phyloP scores from a whole-genome alignment of 2,888 invertebrate genomes.

The Osmoderma eremita region DNA sequence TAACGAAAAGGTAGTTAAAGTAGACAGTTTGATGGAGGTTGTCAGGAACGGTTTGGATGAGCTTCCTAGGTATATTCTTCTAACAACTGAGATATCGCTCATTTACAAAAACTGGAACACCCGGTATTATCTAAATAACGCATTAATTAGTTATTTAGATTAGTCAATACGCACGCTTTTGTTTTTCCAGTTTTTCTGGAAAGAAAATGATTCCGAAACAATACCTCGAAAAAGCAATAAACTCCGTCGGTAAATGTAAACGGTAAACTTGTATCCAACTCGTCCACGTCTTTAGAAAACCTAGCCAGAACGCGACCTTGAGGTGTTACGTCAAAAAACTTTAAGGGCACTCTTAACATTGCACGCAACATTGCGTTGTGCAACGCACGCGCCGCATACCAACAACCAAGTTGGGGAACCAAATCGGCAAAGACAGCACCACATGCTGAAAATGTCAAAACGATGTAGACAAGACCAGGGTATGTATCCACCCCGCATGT shows the following conservation, averaged over 20 bases:
- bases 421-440: conserved; percentile 67
- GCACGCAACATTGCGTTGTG: conserved; percentile 70
- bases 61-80: no score
- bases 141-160: no score
- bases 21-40: no score
- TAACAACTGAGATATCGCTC: no score
- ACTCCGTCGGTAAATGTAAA: conserved; percentile 73
- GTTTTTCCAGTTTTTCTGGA: conserved; percentile 2
- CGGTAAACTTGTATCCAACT: conserved; percentile 76
- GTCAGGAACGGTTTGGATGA: no score
- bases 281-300: conserved; percentile 81
- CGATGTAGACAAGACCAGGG: neutral
- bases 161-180: neutral
- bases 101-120: no score
- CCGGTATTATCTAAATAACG: no score
- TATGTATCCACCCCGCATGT: conserved; percentile 13
- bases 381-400: conserved; percentile 72
- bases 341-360: conserved; percentile 75
- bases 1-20: no score
- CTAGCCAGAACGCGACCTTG: conserved; percentile 78
- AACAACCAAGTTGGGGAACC: conserved; percentile 67
- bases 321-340: conserved; percentile 83
- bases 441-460: conserved; percentile 63
- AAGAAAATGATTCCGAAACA: conserved; percentile 1
- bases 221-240: conserved; percentile 80